These are phyloP conservation scores for Philopedon plagiatum DNA, from an alignment of 2,888 invertebrate species.

Conservation along the genomic window DNA sequence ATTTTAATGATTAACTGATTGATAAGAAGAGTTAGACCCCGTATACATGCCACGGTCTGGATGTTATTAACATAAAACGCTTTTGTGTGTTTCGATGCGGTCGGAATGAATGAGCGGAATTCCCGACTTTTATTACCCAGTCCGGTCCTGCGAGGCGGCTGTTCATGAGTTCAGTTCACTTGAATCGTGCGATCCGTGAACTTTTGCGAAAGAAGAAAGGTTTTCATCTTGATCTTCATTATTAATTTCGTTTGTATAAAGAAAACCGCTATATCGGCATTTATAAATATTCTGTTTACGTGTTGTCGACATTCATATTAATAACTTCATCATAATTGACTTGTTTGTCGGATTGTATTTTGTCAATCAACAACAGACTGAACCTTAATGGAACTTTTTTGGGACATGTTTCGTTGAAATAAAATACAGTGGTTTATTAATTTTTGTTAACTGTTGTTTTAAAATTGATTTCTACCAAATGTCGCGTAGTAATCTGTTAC, in stretches of 20 bases:
- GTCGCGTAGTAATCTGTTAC: constrained; percentile 35
- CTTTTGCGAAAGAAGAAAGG: constrained; percentile 42
- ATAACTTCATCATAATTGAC: background rate
- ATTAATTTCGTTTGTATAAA: background rate
- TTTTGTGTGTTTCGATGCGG: constrained; percentile 14
- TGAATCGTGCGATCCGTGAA: constrained; percentile 33
- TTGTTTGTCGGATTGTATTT: constrained; percentile 1
- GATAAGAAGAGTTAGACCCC: constrained; percentile 7
- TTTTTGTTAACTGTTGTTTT: background rate
- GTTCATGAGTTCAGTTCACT: constrained; percentile 25
- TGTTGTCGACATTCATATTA: background rate
- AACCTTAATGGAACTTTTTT: background rate
- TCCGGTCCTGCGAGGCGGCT: constrained; percentile 30
- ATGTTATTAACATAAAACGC: background rate
- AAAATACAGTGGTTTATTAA: background rate
- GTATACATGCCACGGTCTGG: constrained; percentile 3
- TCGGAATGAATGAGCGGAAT: constrained; percentile 37
- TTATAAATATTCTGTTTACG: background rate
- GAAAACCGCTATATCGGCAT: background rate
- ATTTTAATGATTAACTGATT: background rate
- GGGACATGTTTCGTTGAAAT: background rate
- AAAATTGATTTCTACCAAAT: constrained; percentile 15
- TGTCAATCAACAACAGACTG: background rate
- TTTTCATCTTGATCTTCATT: constrained; percentile 15
- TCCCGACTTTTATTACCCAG: constrained; percentile 33